phyloP scores from a whole-genome alignment of 2,797 vertebrate species.

The Pangasius krempfi region DNA sequence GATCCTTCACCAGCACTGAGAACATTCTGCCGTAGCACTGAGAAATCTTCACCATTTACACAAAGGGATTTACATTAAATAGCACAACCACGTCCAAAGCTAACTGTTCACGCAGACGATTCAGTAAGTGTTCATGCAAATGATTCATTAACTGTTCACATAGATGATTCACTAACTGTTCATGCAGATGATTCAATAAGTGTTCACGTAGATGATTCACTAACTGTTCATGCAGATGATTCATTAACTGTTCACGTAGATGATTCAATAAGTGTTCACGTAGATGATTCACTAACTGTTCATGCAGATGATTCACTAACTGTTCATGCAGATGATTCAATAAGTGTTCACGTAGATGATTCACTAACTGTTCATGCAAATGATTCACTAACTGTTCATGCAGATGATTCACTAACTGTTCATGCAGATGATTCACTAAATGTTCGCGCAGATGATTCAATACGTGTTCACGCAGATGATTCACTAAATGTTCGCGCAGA shows the following conservation, averaged over 20 bases:
- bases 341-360: too few relatives aligned
- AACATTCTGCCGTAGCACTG: neutral
- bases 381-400: neutral
- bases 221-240: neutral
- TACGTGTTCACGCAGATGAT: neutral
- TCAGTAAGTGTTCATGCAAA: neutral
- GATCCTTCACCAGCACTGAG: neutral
- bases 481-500: too few relatives aligned
- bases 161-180: neutral
- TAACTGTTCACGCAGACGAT: neutral
- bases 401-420: neutral
- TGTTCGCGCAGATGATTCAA: neutral
- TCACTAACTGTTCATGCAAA: neutral
- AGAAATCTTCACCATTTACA: neutral
- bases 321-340: neutral
- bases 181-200: neutral
- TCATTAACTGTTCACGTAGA: rapidly evolving
- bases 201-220: neutral
- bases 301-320: rapidly evolving
- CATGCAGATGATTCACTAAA: neutral
- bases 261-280: neutral
- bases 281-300: neutral
- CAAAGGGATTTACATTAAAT: neutral
- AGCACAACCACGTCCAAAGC: neutral
- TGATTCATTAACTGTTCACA: neutral